Base-by-base conservation (phyloP, 2,113 vertebrate genomes). In the Brachyhypopomus gauderio region DNA sequence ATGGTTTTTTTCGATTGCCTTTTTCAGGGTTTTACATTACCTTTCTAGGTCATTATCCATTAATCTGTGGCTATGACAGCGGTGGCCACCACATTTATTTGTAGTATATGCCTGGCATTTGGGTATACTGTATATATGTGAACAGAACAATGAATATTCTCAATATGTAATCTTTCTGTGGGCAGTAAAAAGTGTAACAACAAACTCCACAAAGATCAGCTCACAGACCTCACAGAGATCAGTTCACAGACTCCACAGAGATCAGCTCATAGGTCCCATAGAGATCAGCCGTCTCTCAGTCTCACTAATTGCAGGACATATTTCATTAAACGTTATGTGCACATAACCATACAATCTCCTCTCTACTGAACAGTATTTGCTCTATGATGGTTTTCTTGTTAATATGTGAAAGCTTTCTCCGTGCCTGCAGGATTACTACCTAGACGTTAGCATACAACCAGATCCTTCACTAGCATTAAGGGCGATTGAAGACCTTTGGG, bases 31-130 rank as follows among this genome's bases (percentile, higher is more conserved):
- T 67, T 81, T 82, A 25, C 6, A 17, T 20, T 72, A 64, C 17
- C 20, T 60, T 76, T 75, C 45, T 41, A 72, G 36, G 60, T 72
- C 67, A 52, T 80, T 84, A 66, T 58, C 83, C 72, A 77, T 76
- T 76, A 27, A 69, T 70, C 59, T 72, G 23, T 70, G 30, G 55
- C 59, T 72, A 38, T 52, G 45, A 52, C 45, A 52, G 12, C 59
- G 25, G 41, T n/a, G 17, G 27, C 66, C 60, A 36, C 9, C 76
- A 45, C 64, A 27, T 87, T 88, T 72, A 63, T 71, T 17, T 55
- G 9, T 41, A 62, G 34, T 72, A 19, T 72, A 36, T 30, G 58
- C 48, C 34, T 64, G 38, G 8, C 23, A 16, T 34, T 36, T 72
- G 52, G 60, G 19, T 41, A 20, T 17, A n/a, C 55, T 19, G 23